Evolutionary conservation across 2,113 vertebrate genomes (phyloP).

Genomic region (Phyllostomus hastatus): DNA sequence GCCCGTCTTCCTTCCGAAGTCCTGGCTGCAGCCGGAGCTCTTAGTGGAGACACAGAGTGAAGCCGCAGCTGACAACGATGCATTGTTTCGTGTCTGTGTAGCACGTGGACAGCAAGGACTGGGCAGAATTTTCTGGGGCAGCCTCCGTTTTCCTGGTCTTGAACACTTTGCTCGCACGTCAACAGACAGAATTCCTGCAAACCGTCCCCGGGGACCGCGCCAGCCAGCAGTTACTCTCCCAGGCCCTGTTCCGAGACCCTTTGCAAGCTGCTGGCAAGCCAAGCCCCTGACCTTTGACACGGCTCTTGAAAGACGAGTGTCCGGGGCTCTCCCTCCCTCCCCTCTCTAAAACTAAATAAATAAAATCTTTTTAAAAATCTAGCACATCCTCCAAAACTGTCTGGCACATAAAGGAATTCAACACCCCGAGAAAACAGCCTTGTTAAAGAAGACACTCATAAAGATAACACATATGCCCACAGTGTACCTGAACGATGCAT

Average conservation of each 20-base stretch:
- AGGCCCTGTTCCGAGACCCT: background rate
- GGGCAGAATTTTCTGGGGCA: background rate
- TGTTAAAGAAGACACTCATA: background rate
- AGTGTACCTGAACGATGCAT: background rate
- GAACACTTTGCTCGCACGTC: background rate
- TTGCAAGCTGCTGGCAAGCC: background rate
- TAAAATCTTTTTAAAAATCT: too few species aligned
- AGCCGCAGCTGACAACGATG: rapidly evolving
- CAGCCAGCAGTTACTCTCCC: background rate
- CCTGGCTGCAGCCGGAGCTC: background rate
- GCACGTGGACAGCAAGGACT: background rate
- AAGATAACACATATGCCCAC: background rate
- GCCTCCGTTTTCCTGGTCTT: background rate
- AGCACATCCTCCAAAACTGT: background rate
- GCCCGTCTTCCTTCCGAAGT: background rate
- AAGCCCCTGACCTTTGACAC: background rate
- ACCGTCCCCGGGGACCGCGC: background rate
- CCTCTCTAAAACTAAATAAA: too few species aligned
- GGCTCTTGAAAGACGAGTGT: background rate
- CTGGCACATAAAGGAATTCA: background rate
- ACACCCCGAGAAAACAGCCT: background rate
- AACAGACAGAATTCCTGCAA: background rate
- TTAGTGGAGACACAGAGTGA: too few species aligned
- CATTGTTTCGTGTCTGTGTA: rapidly evolving
- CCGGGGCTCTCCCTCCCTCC: background rate